Evolutionary conservation across 2,113 vertebrate genomes (phyloP), one percentile per base, ranked within the genome.

Genomic region (Alouatta palliata): DNA sequence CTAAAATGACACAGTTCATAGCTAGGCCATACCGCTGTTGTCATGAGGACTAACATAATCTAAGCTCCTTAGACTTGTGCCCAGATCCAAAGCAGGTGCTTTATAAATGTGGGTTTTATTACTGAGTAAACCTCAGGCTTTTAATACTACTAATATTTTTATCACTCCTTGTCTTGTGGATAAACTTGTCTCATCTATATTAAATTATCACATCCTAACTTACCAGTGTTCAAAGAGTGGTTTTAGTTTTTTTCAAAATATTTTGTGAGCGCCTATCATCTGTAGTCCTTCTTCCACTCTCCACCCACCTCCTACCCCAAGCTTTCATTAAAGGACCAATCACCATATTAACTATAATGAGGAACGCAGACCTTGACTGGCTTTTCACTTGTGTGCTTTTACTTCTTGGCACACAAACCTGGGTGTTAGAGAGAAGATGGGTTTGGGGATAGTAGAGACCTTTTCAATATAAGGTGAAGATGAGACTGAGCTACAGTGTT

Each of bases 341-440:
- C 13, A 1, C 27, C 30, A 3, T 16, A 16, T 90, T 89, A 66
- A 27, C 86, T 27, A 25, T 21, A 54, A 32, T 16, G 35, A 64
- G 47, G 80, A 87, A 11, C 35, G 68, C 13, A 95, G 81, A 49
- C 64, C 54, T 75, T 35, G 92, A 68, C 86, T 97, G 86, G 52
- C 71, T 91, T 86, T 91, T 40, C 37, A 47, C 37, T 82, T 35
- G 23, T 76, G 80, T 76, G 30, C 64, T 87, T 88, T 92, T 71
- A 52, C 27, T 45, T 95, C 43, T 40, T 92, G 45, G 84, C 20
- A 71, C 82, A 82, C 40, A 94, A 30, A 43, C 81, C 58, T 85
- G 45, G 58, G 66, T 87, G 87, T 96, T 70, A 85, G 87, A 87
- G 66, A 83, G 71, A 87, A 90, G 73, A 85, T 83, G 77, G 61